Base-by-base conservation (phyloP, 2,888 invertebrate species). In the Sphaerophoria taeniata region DNA sequence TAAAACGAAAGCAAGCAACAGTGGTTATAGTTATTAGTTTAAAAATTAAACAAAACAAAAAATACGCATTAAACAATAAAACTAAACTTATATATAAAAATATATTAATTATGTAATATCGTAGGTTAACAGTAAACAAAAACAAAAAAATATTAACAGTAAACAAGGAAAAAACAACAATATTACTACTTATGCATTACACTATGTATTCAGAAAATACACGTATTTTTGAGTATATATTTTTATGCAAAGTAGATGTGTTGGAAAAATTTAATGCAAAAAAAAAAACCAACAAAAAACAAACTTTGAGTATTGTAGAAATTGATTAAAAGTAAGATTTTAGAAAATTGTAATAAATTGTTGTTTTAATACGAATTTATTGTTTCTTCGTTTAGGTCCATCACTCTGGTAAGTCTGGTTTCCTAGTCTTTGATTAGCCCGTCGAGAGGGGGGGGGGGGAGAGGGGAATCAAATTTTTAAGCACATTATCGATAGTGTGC, bases 311-410 rank as follows among this genome's bases (percentile, higher is more conserved):
- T 87, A 87, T 87, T 87, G 86, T 87, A 87, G 87, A 87, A 82
- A 86, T 87, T 87, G 86, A 87, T 79, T 87, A 87, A 86, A 87
- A 82, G 81, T 87, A 87, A 87, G 87, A 87, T 87, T 87, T 87
- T 87, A 87, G 87, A 87, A 86, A 87, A 87, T 87, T 87, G 84
- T 85, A 85, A 80, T 69, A 85, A 80, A 72, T 39, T 9, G 14
- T 65, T 79, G 83, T 84, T 84, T 79, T 84, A 67, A 58, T 65
- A 49, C 11, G 34, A 49, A 36, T 51, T 51, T 11, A 11, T 51
- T 51, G 7, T 9, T 43, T 43, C 51, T 51, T 51, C 16, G 51
- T 11, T 24, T 24, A 24, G 5, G 31, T 24, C 16, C 3, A 24
- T 24, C 24, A 24, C 1, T 2, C 1, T 24, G 24, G 24, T 24